A percentile compares a stretch with the other conserved stretches of the same genome.
Evolutionary conservation across 2,797 vertebrate genomes (phyloP).

Genomic region (Micropoecilia bifurca): DNA sequence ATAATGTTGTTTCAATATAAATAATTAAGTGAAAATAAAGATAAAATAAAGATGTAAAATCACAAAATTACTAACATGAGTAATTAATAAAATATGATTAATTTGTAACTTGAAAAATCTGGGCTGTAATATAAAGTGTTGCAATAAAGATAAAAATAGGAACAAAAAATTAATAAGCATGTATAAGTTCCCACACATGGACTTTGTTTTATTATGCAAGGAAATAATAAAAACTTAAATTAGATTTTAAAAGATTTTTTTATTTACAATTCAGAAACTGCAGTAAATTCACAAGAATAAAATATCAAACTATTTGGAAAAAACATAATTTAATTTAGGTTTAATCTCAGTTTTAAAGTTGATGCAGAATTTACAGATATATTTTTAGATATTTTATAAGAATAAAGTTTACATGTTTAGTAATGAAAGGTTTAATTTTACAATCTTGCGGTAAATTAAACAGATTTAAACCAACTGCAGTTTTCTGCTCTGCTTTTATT

Average conservation of each 20-base stretch:
- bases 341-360: not conserved
- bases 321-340: not conserved
- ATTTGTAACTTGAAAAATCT: not conserved
- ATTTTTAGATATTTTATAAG: not conserved
- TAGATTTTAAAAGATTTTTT: not conserved
- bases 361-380: not conserved
- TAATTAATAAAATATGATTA: not conserved
- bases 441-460: not conserved
- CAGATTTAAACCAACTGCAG: not conserved
- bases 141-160: not conserved
- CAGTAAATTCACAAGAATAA: not conserved
- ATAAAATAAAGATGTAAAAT: not conserved
- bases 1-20: not conserved
- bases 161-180: not conserved
- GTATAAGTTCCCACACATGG: not conserved
- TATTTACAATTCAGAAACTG: not conserved
- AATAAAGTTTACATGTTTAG: not conserved
- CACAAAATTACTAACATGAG: not conserved
- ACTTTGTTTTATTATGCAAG: not conserved
- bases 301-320: not conserved
- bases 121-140: not conserved
- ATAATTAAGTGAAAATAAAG: not conserved
- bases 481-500: not conserved
- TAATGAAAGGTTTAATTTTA: not conserved
- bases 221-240: not conserved